phyloP scores from a whole-genome alignment of 2,888 invertebrate genomes.

The Cheilosia grossa region DNA sequence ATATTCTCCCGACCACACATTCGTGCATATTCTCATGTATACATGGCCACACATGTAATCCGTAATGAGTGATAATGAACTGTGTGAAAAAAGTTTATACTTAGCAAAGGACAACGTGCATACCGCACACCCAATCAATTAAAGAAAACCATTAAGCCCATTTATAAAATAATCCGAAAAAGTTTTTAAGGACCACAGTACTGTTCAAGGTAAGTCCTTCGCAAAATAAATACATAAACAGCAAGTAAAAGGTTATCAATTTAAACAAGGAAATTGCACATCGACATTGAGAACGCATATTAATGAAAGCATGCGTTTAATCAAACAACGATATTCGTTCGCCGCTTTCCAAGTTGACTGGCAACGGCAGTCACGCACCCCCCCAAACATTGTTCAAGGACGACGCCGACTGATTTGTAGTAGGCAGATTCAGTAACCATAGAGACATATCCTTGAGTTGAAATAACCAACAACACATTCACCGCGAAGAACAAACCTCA shows the following conservation, averaged over 20 bases:
- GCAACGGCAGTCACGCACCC: conserved; percentile 8
- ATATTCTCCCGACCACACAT: neutral
- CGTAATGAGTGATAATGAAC: conserved; percentile 55
- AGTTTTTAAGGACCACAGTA: conserved; percentile 6
- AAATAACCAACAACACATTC: neutral
- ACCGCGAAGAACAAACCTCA: neutral
- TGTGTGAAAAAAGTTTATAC: conserved; percentile 38
- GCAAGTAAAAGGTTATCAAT: conserved; percentile 51
- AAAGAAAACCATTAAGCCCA: conserved; percentile 20
- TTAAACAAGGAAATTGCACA: conserved; percentile 57
- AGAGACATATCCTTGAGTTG: conserved; percentile 24
- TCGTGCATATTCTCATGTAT: neutral
- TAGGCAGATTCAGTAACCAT: conserved; percentile 19
- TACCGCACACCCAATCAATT: conserved; percentile 45
- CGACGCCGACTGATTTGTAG: neutral
- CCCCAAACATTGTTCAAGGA: conserved; percentile 52
- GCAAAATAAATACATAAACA: neutral
- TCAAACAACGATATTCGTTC: conserved; percentile 20
- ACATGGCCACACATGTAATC: conserved; percentile 2
- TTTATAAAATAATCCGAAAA: conserved; percentile 22
- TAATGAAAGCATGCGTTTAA: conserved; percentile 56
- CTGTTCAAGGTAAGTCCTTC: conserved; percentile 22
- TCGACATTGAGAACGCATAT: conserved; percentile 36
- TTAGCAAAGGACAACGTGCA: conserved; percentile 48
- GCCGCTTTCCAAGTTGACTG: neutral